Conservation (phyloP, 2,888 invertebrate species). For the Heteropelma amictum region DNA sequence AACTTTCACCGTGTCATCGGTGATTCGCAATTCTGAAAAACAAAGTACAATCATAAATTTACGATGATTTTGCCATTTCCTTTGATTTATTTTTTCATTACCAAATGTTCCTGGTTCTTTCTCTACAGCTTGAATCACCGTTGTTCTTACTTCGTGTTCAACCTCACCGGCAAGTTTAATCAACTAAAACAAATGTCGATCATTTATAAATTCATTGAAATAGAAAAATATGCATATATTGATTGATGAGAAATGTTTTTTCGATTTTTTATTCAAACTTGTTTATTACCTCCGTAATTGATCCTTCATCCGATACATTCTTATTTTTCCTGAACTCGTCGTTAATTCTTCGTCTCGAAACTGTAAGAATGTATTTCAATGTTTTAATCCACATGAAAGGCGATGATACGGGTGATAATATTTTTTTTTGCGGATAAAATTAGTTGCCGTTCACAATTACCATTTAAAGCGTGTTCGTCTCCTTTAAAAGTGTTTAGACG, state of each 20-base stretch:
- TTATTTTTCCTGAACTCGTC: constrained; percentile 86
- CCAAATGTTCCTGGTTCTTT: constrained; percentile 83
- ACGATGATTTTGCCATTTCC: neutral
- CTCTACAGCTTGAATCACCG: constrained; percentile 86
- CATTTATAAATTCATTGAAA: neutral
- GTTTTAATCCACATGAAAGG: neutral
- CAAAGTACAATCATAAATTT: neutral
- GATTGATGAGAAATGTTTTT: neutral
- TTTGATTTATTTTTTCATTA: constrained; percentile 66
- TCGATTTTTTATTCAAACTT: neutral
- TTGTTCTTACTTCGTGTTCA: constrained; percentile 84
- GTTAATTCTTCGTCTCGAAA: constrained; percentile 86
- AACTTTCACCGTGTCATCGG: constrained; percentile 81
- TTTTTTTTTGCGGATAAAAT: neutral
- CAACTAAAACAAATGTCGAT: constrained; percentile 79
- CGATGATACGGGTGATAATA: no score
- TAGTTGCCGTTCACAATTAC: constrained; percentile 64
- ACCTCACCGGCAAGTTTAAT: constrained; percentile 84
- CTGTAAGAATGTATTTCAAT: constrained; percentile 68
- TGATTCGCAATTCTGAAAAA: constrained; percentile 81
- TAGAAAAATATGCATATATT: no score
- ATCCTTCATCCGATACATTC: constrained; percentile 80
- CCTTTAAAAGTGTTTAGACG: constrained; percentile 84
- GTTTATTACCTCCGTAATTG: constrained; percentile 82
- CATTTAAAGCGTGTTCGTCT: constrained; percentile 81